phyloP scores from a whole-genome alignment of 2,797 vertebrate species.

The Gila robusta region DNA sequence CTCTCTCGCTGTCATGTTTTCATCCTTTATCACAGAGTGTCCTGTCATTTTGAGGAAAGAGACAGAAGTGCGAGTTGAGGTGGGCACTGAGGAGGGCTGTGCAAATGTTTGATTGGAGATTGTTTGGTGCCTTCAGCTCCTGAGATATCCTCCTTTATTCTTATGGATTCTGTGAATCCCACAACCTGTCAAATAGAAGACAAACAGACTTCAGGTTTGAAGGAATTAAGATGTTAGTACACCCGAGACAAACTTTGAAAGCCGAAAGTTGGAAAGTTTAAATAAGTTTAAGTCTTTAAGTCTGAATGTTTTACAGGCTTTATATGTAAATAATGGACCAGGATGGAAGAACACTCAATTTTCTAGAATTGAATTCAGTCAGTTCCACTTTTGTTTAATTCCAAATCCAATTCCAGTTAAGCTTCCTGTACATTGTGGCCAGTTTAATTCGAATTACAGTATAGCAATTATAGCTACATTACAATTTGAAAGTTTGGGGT shows the following conservation, averaged over 20 bases:
- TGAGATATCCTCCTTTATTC: conserved; percentile 7
- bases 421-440: not conserved
- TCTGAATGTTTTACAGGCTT: not conserved
- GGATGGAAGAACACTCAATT: not conserved
- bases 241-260: not conserved
- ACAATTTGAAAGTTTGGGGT: not conserved
- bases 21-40: conserved; percentile 44
- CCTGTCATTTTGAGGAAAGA: conserved; percentile 44
- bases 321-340: not conserved
- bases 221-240: not conserved
- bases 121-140: conserved; percentile 9
- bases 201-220: not conserved
- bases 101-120: conserved; percentile 35
- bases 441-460: not conserved
- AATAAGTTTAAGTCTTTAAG: not conserved
- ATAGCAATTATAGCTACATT: not conserved
- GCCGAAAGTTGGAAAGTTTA: not conserved
- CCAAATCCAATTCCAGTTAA: not conserved
- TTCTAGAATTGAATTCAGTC: not conserved
- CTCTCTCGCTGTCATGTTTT: conserved; percentile 45
- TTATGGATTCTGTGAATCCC: not conserved
- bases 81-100: conserved; percentile 20
- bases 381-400: not conserved
- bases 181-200: not conserved
- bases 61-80: conserved; percentile 35